Evolutionary conservation across 2,797 vertebrate species (phyloP).

Genomic region (Erpetoichthys calabaricus): DNA sequence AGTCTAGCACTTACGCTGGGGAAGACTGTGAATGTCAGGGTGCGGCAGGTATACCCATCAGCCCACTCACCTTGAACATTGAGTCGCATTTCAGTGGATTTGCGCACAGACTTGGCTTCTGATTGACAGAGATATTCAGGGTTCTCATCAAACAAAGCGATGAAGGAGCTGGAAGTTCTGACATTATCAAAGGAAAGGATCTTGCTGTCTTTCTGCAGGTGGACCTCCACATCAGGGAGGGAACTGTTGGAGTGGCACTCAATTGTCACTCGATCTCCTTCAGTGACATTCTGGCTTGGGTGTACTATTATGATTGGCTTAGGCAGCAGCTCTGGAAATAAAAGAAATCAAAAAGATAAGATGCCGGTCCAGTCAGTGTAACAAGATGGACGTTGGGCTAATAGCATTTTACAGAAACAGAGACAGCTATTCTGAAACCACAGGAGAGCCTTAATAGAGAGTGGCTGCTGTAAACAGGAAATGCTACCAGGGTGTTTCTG

Average conservation of each 20-base stretch:
- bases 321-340: conserved; percentile 31
- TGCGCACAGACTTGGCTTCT: conserved; percentile 10
- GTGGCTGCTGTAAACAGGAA: not conserved
- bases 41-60: not conserved
- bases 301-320: conserved; percentile 23
- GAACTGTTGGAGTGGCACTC: conserved; percentile 19
- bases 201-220: conserved; percentile 22
- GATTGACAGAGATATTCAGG: conserved; percentile 36
- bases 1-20: too few species aligned
- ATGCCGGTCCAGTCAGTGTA: too few species aligned
- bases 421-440: not conserved
- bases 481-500: not conserved
- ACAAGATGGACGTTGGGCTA: too few species aligned
- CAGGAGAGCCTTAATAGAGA: not conserved
- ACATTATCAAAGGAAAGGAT: conserved; percentile 12
- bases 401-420: too few species aligned
- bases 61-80: conserved; percentile 38
- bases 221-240: not conserved
- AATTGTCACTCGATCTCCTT: conserved; percentile 42
- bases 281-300: conserved; percentile 28
- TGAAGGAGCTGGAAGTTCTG: conserved; percentile 15
- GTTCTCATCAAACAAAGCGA: conserved; percentile 15
- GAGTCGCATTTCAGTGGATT: conserved; percentile 11
- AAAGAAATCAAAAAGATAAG: conserved; percentile 7
- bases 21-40: too few species aligned